Evolutionary conservation across 30 jellyfish, hydroid and myxozoan species (phyloP), one percentile per base, ranked within the genome.

Genomic region (Chrysaora quinquecirrha): DNA sequence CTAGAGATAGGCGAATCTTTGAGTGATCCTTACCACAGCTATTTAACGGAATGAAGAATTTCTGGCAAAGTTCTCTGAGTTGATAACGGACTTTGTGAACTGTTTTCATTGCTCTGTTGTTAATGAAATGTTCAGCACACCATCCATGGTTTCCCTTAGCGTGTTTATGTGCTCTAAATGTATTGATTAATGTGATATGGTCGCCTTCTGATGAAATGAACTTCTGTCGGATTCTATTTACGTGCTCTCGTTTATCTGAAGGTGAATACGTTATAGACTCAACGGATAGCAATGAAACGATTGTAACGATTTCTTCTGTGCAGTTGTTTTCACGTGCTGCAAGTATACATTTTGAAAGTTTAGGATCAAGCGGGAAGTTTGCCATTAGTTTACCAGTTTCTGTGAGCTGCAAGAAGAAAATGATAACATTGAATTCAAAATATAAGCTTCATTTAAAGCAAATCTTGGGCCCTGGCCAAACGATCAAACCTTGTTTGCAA

Each of bases 171-270:
- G 97, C 99, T 34, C 95, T 80, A 72, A 35, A 90, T 24, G 77
- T 85, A 84, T 71, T 88, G 34, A 94, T 83, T 64, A 83, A 35
- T 3, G 95, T 71, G 27, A 94, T 84, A 22, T 83, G 97, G 56
- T 94, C 99, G 19, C 99, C 99, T 60, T 94, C 97, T 0, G 95
- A 71, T 21, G 99, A 88, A 9, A 75, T 61, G 60, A 94, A 94
- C 85, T 84, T 88, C 10, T 73, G 88, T n/a, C 80, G 87, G 21
- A 49, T 93, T 50, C 70, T 72, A 21, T 76, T 84, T 30, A 85
- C 89, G 19, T 75, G 74, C 19, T 94, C 99, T 46, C 96, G 64
- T 58, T 78, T 69, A 62, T 88, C 87, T 1, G 95, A 84, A 0
- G 99, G 99, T 1, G 90, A 63, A 60, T 87, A 94, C 35, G 88